These are phyloP conservation scores for Petromus typicus DNA, from an alignment of 2,113 vertebrate species.

Conservation along the genomic window DNA sequence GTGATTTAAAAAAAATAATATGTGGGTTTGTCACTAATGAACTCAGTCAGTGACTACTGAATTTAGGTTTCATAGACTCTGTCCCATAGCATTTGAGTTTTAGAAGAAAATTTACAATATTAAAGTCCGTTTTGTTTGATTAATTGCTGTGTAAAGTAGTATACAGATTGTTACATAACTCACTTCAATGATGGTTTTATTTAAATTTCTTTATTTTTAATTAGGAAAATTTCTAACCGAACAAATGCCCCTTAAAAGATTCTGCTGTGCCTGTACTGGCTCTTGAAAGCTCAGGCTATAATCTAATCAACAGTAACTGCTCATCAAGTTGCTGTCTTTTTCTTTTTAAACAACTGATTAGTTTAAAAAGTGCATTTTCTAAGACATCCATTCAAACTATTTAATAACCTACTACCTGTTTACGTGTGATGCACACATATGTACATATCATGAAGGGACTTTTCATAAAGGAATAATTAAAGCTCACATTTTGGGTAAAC, in stretches of 20 bases:
- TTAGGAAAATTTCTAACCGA: not conserved
- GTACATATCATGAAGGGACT: not conserved
- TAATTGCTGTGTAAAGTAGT: constrained; percentile 5
- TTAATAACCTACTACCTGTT: not conserved
- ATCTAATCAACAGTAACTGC: not conserved
- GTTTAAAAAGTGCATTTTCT: not conserved
- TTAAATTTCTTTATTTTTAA: not conserved
- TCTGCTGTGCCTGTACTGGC: not conserved
- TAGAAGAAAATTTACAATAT: not conserved
- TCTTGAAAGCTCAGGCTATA: not conserved
- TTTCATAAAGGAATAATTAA: not conserved
- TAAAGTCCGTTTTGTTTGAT: not conserved
- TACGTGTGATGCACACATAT: not conserved
- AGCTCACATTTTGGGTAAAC: not conserved
- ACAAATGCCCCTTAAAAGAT: not conserved
- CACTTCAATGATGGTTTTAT: not conserved
- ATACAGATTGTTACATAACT: not conserved
- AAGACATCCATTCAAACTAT: not conserved
- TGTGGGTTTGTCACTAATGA: not conserved
- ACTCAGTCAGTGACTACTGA: not conserved
- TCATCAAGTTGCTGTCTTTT: not conserved
- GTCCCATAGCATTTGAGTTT: not conserved
- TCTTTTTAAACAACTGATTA: not conserved
- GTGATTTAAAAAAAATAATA: not conserved
- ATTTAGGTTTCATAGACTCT: not conserved